Evolutionary conservation across 2,797 vertebrate species (phyloP), one percentile per base, ranked within the genome.

Genomic region (Liasis olivaceus): DNA sequence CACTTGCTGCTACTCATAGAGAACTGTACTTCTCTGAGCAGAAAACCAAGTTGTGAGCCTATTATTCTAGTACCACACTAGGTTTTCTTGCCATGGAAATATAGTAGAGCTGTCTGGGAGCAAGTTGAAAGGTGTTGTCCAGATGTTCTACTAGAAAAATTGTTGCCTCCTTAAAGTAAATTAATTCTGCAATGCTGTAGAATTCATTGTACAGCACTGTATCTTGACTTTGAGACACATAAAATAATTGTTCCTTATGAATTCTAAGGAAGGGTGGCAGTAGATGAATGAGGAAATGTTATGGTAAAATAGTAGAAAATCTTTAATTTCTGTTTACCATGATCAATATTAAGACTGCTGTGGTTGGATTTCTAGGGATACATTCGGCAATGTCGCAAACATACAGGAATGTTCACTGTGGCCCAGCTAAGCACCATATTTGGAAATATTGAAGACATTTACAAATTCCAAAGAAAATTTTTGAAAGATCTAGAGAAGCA

Each of bases 401-500:
- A 99, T 96, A 98, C 98, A 0, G 98, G 98, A 90, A 99, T 99
- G 99, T 99, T 99, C 97, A 99, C 98, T 0, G 95, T 98, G 81
- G 97, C 95, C 58, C 99, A 99, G 94, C 94, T 99, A 63, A 98
- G 97, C 96, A 99, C 98, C 94, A 99, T 99, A 97, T 99, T 99
- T 97, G 99, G 99, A 97, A 99, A 99, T 97, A 99, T 99, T 92
- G 99, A 99, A 97, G 99, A 99, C 87, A 99, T 99, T 97, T 99
- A 99, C 98, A 98, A 96, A 96, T 99, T 99, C 97, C 99, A 99
- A 96, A 98, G 99, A 94, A 98, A 98, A 95, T 99, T 99, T 96
- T 97, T 99, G 94, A 98, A 98, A 96, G 99, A 99, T 94, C 98
- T 99, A 93, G 99, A 99, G 97, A 99, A 98, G 94, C 98, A 99